Evolutionary conservation across 2,113 vertebrate species (phyloP).

Genomic region (Albula glossodonta): DNA sequence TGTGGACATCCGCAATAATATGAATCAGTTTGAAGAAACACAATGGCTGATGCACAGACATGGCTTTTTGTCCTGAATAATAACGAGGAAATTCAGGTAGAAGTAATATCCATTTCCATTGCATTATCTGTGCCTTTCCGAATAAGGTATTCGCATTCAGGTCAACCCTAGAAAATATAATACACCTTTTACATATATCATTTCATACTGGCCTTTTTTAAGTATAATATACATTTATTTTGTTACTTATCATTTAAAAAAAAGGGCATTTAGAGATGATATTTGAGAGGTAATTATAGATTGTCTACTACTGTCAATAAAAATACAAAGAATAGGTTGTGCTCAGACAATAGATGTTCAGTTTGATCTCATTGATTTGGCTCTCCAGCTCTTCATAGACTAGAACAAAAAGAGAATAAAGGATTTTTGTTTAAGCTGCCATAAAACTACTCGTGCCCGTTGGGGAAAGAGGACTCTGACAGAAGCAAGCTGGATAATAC

Average conservation of each 20-base stretch:
- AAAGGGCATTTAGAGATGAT: not conserved
- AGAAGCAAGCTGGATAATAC: slow-evolving; percentile 1
- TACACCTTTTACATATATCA: too few relatives aligned
- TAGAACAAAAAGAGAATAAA: slow-evolving; percentile 14
- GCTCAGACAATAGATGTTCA: not conserved
- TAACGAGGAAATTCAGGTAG: too few relatives aligned
- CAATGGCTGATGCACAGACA: too few relatives aligned
- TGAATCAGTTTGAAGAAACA: too few relatives aligned
- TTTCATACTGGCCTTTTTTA: slow-evolving; percentile 9
- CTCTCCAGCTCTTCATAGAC: not conserved
- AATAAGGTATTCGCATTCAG: too few relatives aligned
- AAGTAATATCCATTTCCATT: too few relatives aligned
- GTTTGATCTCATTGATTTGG: not conserved
- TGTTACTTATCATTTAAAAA: not conserved
- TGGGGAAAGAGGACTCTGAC: not conserved
- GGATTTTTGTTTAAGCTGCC: not conserved
- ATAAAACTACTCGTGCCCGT: not conserved
- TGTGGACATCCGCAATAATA: too few relatives aligned
- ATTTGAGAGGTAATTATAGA: not conserved
- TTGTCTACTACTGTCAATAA: not conserved
- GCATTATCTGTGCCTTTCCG: too few relatives aligned
- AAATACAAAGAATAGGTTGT: not conserved
- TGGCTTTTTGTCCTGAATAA: too few relatives aligned
- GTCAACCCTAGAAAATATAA: too few relatives aligned
- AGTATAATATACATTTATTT: slow-evolving; percentile 12